Evolutionary conservation across 2,888 invertebrate species (phyloP).

Genomic region (Cheiracanthium punctorium): DNA sequence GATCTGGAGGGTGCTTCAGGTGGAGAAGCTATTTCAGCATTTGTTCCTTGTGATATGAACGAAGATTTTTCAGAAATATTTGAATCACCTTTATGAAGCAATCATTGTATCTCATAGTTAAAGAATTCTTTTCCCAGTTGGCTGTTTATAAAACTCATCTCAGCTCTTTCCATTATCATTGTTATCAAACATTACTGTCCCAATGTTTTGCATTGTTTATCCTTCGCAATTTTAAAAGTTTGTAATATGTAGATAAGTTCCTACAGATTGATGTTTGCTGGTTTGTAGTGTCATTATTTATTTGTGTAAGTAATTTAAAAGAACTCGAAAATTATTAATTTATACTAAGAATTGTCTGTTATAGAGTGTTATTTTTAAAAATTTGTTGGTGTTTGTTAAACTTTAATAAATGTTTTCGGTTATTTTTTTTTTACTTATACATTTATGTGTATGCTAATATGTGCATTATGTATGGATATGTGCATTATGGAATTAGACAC

Average conservation of each 20-base stretch:
- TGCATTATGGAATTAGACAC: too few species aligned
- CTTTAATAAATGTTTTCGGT: too few species aligned
- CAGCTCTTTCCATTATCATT: not conserved
- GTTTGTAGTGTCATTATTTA: too few species aligned
- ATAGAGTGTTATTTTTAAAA: too few species aligned
- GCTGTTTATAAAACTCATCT: not conserved
- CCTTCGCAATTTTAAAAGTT: not conserved
- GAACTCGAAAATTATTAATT: too few species aligned
- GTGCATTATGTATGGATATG: too few species aligned
- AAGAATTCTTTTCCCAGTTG: not conserved
- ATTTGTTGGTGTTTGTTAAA: too few species aligned
- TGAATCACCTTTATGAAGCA: slow-evolving; percentile 55
- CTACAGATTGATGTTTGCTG: not conserved
- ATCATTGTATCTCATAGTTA: not conserved
- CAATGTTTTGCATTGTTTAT: not conserved
- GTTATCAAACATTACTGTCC: not conserved
- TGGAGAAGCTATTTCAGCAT: not conserved
- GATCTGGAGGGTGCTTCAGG: not conserved
- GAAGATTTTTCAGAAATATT: slow-evolving; percentile 55
- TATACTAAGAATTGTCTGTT: too few species aligned
- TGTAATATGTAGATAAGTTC: not conserved
- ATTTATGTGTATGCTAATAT: too few species aligned
- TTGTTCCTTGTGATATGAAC: slow-evolving; percentile 22
- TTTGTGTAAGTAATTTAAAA: too few species aligned
- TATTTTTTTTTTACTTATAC: too few species aligned